Evolutionary conservation across 2,888 invertebrate genomes (phyloP).

Genomic region (Craniophora ligustri): DNA sequence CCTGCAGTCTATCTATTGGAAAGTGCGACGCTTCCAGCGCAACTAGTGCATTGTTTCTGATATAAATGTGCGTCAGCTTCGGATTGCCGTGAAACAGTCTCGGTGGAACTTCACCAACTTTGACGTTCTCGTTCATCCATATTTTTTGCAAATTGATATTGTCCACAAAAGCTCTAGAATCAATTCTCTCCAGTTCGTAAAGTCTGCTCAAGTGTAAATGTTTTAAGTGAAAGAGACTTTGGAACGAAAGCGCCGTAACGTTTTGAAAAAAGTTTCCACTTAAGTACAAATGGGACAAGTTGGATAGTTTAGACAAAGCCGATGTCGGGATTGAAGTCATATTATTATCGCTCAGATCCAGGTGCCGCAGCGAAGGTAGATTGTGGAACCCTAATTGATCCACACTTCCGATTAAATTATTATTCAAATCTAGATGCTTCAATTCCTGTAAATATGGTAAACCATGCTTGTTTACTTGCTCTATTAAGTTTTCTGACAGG

Average conservation of each 20-base stretch:
- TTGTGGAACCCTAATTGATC: slow-evolving; percentile 93
- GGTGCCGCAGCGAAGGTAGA: slow-evolving; percentile 91
- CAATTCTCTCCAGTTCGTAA: slow-evolving; percentile 91
- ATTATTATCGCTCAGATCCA: slow-evolving; percentile 95
- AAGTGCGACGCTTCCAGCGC: slow-evolving; percentile 94
- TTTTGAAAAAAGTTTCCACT: slow-evolving; percentile 93
- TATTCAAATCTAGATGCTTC: slow-evolving; percentile 91
- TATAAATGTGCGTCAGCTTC: slow-evolving; percentile 92
- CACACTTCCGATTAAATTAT: slow-evolving; percentile 93
- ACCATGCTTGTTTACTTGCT: slow-evolving; percentile 91
- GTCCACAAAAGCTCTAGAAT: slow-evolving; percentile 94
- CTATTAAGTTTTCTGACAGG: slow-evolving; percentile 93
- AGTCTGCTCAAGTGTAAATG: slow-evolving; percentile 92
- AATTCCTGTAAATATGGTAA: slow-evolving; percentile 92
- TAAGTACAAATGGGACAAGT: slow-evolving; percentile 92
- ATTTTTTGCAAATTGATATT: slow-evolving; percentile 94
- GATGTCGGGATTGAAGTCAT: slow-evolving; percentile 93
- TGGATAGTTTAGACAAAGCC: slow-evolving; percentile 92
- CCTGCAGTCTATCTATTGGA: slow-evolving; percentile 93
- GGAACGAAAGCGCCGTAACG: slow-evolving; percentile 93
- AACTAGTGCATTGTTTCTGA: slow-evolving; percentile 92
- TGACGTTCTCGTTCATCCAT: slow-evolving; percentile 93
- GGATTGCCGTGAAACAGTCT: slow-evolving; percentile 95
- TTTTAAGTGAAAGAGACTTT: slow-evolving; percentile 94
- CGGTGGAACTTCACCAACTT: slow-evolving; percentile 92